Evolutionary conservation across 2,888 invertebrate species (phyloP), one percentile per base, ranked within the genome.

Genomic region (Agrilus biguttatus): DNA sequence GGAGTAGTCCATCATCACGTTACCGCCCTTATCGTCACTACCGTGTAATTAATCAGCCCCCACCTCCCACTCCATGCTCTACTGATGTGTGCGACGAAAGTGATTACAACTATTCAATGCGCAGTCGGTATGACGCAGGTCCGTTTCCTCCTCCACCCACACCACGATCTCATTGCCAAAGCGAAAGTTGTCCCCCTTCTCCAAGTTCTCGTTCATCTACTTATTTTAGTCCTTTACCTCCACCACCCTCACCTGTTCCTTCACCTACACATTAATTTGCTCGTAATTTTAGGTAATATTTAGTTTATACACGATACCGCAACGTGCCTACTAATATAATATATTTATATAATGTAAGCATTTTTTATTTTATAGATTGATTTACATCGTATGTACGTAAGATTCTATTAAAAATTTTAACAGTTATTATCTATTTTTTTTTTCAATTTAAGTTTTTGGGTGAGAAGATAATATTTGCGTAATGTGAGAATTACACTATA

Each of bases 51-150:
- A 82, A 80, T 67, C 84, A 85, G 62, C 87, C 89, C 0, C 92
- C 92, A 7, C 93, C 92, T 21, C 92, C 92, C 10, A 93, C 93
- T 17, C 93, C 93, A 1, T 93, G 91, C 60, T 89, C 89, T 51
- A 92, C 93, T 33, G 93, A 93, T 53, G 87, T 92, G 51, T 92
- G 90, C 56, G 88, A 90, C 62, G 89, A 89, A 64, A 86, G 86
- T 19, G 89, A 89, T 57, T 80, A 78, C 44, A 80, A 79, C 59
- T 80, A 78, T 54, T 75, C 78, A 10, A 69, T 72, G 35, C 50
- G 58, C 40, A 49, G 51, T 48, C 48, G 55, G 42, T 55, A 54
- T 45, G 49, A 54, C 36, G 47, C 46, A 36, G 82, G 82, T 50
- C 79, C 81, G 14, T 78, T 78, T 65, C 83, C 84, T 51, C 85